Evolutionary conservation across 2,888 invertebrate genomes (phyloP).

Genomic region (Conomelus anceps): DNA sequence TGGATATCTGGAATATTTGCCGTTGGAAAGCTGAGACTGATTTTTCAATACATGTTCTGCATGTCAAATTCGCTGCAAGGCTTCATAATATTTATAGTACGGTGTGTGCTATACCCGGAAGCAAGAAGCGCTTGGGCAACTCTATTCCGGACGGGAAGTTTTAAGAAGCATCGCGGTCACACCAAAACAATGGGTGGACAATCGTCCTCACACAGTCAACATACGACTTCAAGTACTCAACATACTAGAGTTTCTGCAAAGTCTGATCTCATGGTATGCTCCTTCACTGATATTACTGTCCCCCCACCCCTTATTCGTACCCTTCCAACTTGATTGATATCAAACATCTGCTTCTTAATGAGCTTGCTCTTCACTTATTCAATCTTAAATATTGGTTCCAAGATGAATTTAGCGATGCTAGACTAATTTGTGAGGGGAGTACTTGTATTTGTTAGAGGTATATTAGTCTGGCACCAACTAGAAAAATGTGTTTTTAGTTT

Average conservation of each 20-base stretch:
- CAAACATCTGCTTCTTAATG: too few species aligned
- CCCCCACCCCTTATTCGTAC: neutral
- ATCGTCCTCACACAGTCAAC: neutral
- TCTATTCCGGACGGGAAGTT: conserved; percentile 19
- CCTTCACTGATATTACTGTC: neutral
- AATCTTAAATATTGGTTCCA: too few species aligned
- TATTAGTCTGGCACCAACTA: too few species aligned
- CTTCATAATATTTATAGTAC: conserved; percentile 21
- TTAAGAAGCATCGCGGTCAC: conserved; percentile 14
- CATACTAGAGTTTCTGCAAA: neutral
- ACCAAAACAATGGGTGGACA: neutral
- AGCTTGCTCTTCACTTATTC: too few species aligned
- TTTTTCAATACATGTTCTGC: conserved; percentile 22
- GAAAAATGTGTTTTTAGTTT: too few species aligned
- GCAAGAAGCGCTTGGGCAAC: conserved; percentile 19
- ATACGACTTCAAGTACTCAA: conserved; percentile 1
- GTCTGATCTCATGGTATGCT: neutral
- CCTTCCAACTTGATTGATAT: neutral
- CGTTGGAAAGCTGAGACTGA: conserved; percentile 16
- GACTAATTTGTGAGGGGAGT: too few species aligned
- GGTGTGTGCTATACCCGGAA: conserved; percentile 22
- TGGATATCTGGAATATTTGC: conserved; percentile 23
- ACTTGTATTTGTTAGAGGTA: too few species aligned
- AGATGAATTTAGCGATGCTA: too few species aligned
- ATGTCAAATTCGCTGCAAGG: conserved; percentile 23